Conservation (phyloP, 2,797 vertebrate genomes). For the Liparis tanakae region DNA sequence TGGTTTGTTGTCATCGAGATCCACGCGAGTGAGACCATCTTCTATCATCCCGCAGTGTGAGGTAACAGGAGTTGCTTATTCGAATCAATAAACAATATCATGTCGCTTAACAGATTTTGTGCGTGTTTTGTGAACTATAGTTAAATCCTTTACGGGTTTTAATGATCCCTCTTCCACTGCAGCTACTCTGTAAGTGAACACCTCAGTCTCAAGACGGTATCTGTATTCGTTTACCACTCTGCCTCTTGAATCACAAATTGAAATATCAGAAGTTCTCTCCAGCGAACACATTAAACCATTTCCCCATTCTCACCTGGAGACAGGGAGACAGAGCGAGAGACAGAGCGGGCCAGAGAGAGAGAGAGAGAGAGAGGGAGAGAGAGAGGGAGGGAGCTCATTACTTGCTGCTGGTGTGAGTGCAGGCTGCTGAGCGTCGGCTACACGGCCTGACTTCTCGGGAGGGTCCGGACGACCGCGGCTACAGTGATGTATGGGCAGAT, state of each 20-base stretch:
- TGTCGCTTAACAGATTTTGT: background rate
- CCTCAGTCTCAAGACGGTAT: slow-evolving; percentile 20
- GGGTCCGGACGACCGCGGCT: slow-evolving; percentile 75
- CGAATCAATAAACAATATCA: background rate
- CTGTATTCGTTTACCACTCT: slow-evolving; percentile 14
- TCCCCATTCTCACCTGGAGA: slow-evolving; percentile 60
- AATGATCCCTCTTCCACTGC: slow-evolving; percentile 29
- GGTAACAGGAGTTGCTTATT: background rate
- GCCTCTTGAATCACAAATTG: slow-evolving; percentile 63
- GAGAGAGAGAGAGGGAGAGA: slow-evolving; percentile 10
- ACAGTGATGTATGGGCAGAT: slow-evolving; percentile 90
- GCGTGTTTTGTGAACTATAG: background rate
- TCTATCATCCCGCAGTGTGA: background rate
- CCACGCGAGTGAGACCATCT: slow-evolving; percentile 5
- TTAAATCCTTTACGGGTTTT: slow-evolving; percentile 11
- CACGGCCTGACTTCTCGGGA: slow-evolving; percentile 79
- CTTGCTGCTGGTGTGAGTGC: slow-evolving; percentile 53
- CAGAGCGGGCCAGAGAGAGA: slow-evolving; percentile 34
- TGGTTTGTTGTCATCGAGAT: slow-evolving; percentile 25
- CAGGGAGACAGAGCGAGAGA: slow-evolving; percentile 23
- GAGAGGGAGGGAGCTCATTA: slow-evolving; percentile 57
- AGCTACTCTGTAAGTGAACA: slow-evolving; percentile 29
- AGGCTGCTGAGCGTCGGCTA: slow-evolving; percentile 63
- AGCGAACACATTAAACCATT: slow-evolving; percentile 55
- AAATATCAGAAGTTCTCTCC: slow-evolving; percentile 66